A percentile compares a stretch with the other conserved stretches of the same genome.
These are phyloP conservation scores for Eulithis testata DNA, from an alignment of 2,888 invertebrate genomes.

Conservation along the genomic window DNA sequence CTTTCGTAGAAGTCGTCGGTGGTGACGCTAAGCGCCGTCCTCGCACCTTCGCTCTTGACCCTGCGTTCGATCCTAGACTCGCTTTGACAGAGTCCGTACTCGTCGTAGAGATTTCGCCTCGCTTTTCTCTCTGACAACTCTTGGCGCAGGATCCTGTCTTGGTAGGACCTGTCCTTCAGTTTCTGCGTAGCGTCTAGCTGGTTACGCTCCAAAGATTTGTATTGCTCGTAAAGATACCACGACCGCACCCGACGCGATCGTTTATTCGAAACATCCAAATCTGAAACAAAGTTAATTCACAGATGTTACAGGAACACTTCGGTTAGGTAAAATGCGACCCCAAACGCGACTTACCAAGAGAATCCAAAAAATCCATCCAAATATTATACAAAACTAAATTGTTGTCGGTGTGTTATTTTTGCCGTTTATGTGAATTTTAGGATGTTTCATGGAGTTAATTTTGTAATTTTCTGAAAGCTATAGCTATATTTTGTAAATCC, in stretches of 20 bases:
- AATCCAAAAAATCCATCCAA: conserved; percentile 72
- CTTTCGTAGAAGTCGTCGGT: conserved; percentile 66
- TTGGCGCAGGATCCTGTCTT: conserved; percentile 65
- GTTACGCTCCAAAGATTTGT: conserved; percentile 69
- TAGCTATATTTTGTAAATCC: conserved; percentile 21
- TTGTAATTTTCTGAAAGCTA: conserved; percentile 40
- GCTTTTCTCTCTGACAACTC: conserved; percentile 67
- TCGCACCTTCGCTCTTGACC: conserved; percentile 45
- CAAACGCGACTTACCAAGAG: conserved; percentile 56
- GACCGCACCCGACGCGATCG: conserved; percentile 72
- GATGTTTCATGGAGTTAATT: conserved; percentile 48
- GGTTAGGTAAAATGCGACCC: neutral
- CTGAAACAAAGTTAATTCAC: conserved; percentile 46
- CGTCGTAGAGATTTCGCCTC: conserved; percentile 62
- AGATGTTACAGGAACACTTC: no score
- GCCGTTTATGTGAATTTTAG: conserved; percentile 43
- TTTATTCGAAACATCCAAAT: conserved; percentile 59
- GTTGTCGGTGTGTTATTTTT: conserved; percentile 23
- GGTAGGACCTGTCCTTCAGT: conserved; percentile 64
- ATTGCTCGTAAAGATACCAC: conserved; percentile 79
- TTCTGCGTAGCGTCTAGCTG: conserved; percentile 67
- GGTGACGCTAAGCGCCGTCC: conserved; percentile 50
- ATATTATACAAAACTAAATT: conserved; percentile 27
- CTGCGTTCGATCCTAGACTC: conserved; percentile 50
- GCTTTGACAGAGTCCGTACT: conserved; percentile 54